Evolutionary conservation across 2,113 vertebrate species (phyloP).

Genomic region (Pheucticus melanocephalus): DNA sequence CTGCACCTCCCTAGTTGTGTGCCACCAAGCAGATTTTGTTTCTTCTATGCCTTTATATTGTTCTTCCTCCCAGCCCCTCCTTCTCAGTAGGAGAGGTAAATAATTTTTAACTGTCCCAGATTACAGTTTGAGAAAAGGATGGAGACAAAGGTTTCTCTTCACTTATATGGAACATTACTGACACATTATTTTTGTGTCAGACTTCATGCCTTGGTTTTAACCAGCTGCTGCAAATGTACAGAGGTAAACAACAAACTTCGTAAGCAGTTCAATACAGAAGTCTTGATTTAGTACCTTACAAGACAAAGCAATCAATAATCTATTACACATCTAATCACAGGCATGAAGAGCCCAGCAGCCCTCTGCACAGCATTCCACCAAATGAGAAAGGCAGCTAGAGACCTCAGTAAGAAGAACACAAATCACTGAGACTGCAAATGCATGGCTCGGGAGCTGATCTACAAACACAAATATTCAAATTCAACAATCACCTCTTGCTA

Average conservation of each 20-base stretch:
- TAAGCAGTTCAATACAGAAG: conserved; percentile 33
- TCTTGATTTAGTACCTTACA: conserved; percentile 3
- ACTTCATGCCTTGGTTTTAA: not conserved
- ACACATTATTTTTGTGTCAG: not conserved
- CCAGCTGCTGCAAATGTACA: not conserved
- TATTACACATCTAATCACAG: conserved; percentile 22
- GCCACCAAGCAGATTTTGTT: not conserved
- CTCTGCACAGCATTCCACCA: not conserved
- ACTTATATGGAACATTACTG: not conserved
- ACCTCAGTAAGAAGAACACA: not conserved
- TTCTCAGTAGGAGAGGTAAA: not conserved
- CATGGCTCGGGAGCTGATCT: not conserved
- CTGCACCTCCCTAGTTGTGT: not conserved
- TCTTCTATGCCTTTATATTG: not conserved
- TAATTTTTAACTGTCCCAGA: not conserved
- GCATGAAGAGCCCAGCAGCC: not conserved
- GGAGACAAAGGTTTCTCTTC: not conserved
- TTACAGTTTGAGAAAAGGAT: not conserved
- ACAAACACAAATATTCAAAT: conserved; percentile 37
- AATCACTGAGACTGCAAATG: not conserved
- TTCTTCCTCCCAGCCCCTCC: fast-evolving
- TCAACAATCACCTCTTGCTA: not conserved
- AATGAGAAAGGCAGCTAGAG: not conserved
- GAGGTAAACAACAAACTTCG: not conserved
- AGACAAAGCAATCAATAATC: conserved; percentile 45